Conservation (phyloP, 2,797 vertebrate species). For the Simalia tracyae region DNA sequence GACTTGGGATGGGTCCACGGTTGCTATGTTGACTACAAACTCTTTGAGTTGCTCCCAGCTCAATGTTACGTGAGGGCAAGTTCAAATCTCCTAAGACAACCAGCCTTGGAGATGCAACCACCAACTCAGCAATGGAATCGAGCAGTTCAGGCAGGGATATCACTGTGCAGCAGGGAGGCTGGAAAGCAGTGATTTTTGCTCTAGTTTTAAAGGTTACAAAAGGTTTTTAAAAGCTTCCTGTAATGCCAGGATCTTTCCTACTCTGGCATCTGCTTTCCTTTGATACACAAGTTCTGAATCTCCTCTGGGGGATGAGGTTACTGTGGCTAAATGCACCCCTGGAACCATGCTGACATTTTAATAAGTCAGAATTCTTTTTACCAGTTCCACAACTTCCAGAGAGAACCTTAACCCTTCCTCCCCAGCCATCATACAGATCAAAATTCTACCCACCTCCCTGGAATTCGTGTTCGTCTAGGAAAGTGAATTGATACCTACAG, state of each 20-base stretch:
- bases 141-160: too few relatives aligned
- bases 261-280: neutral
- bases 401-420: neutral
- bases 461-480: neutral
- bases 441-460: neutral
- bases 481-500: neutral
- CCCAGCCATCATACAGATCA: neutral
- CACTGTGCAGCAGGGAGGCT: too few relatives aligned
- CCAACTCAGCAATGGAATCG: too few relatives aligned
- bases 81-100: too few relatives aligned
- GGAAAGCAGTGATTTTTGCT: neutral
- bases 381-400: neutral
- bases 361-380: neutral
- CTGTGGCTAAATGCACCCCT: neutral
- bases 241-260: neutral
- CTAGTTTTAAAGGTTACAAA: neutral
- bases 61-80: too few relatives aligned
- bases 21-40: too few relatives aligned
- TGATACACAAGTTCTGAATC: neutral
- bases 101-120: too few relatives aligned
- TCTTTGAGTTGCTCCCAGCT: too few relatives aligned
- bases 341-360: neutral
- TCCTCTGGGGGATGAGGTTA: neutral
- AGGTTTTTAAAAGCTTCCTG: neutral
- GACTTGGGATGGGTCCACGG: too few relatives aligned